phyloP scores from a whole-genome alignment of 1,140 invertebrate species.

The Bombyx mori region DNA sequence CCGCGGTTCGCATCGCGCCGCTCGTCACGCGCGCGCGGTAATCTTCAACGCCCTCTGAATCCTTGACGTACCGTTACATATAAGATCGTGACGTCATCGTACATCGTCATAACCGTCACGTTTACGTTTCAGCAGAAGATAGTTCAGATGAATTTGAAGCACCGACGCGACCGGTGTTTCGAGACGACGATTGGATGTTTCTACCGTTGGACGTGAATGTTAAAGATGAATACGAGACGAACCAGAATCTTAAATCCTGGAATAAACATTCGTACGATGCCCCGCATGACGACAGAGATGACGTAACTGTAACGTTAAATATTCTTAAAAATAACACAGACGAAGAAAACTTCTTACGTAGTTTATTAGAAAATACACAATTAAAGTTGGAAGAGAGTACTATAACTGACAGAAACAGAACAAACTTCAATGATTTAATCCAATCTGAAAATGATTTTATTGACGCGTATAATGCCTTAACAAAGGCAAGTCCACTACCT shows the following conservation, averaged over 20 bases:
- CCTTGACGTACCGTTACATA: conserved; percentile 32
- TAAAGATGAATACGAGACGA: conserved; percentile 8
- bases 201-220: conserved; percentile 44
- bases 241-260: conserved; percentile 2
- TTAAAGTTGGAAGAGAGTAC: conserved; percentile 13
- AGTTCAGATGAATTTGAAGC: conserved; percentile 64
- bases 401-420: conserved; percentile 6
- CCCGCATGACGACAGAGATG: conserved; percentile 12
- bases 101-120: conserved; percentile 54
- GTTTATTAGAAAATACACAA: conserved; percentile 71
- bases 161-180: conserved; percentile 36
- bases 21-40: conserved; percentile 53
- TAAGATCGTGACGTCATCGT: conserved; percentile 38
- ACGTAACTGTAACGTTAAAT: conserved; percentile 44
- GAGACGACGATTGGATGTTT: conserved; percentile 63
- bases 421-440: conserved; percentile 29
- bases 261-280: conserved; percentile 3
- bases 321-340: conserved; percentile 35
- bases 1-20: conserved; percentile 28
- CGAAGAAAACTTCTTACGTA: conserved; percentile 42
- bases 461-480: conserved; percentile 58
- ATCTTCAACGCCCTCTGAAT: conserved; percentile 39
- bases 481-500: conserved; percentile 45
- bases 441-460: conserved; percentile 66
- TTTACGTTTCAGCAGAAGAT: conserved; percentile 66